These are phyloP conservation scores for Dermatemys mawii DNA, from an alignment of 2,113 vertebrate genomes.

Conservation along the genomic window DNA sequence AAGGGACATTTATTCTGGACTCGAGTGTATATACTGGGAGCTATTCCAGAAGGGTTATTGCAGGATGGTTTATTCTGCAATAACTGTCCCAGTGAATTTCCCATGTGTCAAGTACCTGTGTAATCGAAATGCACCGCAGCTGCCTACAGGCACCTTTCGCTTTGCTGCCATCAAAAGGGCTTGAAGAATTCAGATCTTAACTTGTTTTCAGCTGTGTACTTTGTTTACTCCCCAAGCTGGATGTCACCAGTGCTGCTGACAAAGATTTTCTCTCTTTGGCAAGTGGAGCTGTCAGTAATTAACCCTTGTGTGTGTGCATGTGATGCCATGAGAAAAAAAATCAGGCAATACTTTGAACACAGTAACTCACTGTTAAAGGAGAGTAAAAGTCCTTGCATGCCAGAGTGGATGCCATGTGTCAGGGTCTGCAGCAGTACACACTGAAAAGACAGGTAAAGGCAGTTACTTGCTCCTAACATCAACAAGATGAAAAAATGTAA, in stretches of 20 bases:
- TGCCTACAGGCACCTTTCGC: not conserved
- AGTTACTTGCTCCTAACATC: no score
- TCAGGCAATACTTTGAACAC: not conserved
- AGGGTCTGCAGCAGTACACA: not conserved
- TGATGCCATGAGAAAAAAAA: not conserved
- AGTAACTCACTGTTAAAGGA: no score
- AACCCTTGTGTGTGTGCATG: not conserved
- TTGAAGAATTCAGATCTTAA: fast-evolving
- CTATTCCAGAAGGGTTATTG: not conserved
- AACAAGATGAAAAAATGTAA: not conserved
- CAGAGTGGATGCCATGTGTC: not conserved
- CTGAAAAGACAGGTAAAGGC: not conserved
- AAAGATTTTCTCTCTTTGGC: not conserved
- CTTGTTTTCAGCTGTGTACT: not conserved
- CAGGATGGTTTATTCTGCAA: not conserved
- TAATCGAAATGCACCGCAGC: fast-evolving
- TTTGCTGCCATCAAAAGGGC: not conserved
- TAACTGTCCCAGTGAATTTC: not conserved
- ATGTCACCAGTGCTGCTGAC: not conserved
- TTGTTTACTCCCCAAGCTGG: not conserved
- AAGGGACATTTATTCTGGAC: not conserved
- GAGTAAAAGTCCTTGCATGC: no score
- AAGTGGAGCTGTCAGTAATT: not conserved
- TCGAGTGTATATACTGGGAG: fast-evolving
- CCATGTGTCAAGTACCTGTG: not conserved